These are phyloP conservation scores for Actenoides hombroni DNA, from an alignment of 2,113 vertebrate genomes.

Conservation along the genomic window DNA sequence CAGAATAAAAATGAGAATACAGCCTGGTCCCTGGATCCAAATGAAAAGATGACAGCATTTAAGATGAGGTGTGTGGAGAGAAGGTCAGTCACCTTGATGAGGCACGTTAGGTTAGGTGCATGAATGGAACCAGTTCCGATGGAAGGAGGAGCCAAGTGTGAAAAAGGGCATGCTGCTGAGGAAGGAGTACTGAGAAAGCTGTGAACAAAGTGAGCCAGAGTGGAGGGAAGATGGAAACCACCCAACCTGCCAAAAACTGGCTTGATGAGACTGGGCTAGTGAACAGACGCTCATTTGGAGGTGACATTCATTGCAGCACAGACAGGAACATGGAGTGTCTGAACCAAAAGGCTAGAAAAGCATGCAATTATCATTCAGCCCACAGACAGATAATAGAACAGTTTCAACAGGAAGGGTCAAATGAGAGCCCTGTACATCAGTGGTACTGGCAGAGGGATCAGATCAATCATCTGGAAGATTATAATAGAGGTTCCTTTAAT, in stretches of 20 bases:
- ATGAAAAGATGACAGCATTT: background rate
- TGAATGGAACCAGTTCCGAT: background rate
- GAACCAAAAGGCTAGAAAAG: background rate
- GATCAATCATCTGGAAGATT: slow-evolving; percentile 1
- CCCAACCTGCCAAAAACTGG: background rate
- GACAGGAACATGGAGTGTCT: background rate
- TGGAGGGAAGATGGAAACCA: background rate
- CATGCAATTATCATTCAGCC: background rate
- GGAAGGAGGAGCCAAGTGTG: background rate
- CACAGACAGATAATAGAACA: background rate
- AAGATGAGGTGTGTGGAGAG: background rate
- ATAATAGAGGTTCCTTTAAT: background rate
- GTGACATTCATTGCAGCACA: background rate
- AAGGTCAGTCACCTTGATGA: background rate
- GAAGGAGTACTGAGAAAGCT: background rate
- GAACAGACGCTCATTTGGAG: background rate
- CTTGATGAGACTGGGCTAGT: background rate
- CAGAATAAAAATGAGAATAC: background rate
- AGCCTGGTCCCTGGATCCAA: background rate
- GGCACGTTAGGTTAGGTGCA: background rate
- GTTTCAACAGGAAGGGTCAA: background rate
- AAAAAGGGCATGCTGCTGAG: background rate
- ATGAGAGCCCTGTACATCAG: background rate
- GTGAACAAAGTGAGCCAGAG: background rate
- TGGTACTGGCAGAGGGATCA: background rate